Evolutionary conservation across 2,888 invertebrate genomes (phyloP).

Genomic region (Mythimna impura): DNA sequence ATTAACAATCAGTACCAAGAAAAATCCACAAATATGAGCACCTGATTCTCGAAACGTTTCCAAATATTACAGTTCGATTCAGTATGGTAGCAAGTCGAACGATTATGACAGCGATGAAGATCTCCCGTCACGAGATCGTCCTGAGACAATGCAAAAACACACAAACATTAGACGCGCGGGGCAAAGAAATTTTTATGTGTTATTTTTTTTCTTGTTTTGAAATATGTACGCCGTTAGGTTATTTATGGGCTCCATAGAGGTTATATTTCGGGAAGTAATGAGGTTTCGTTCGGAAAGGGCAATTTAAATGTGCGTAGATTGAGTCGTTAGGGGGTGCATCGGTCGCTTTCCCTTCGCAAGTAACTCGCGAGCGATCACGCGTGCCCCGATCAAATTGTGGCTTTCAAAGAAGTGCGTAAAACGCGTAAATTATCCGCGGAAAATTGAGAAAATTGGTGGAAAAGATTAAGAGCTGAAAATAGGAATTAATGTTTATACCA

Average conservation of each 20-base stretch:
- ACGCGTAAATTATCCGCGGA: slow-evolving; percentile 54
- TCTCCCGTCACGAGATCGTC: slow-evolving; percentile 44
- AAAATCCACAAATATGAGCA: no score
- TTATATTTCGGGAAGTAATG: slow-evolving; percentile 90
- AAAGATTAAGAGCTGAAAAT: slow-evolving; percentile 28
- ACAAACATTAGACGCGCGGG: slow-evolving; percentile 86
- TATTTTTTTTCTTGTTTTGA: slow-evolving; percentile 90
- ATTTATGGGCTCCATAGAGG: slow-evolving; percentile 90
- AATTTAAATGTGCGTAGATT: slow-evolving; percentile 90
- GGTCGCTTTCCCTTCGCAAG: slow-evolving; percentile 74
- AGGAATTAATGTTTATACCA: neutral
- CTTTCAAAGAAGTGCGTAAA: slow-evolving; percentile 63
- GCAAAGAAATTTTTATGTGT: slow-evolving; percentile 89
- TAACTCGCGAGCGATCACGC: slow-evolving; percentile 70
- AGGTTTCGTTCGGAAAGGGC: slow-evolving; percentile 90
- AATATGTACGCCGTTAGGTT: slow-evolving; percentile 90
- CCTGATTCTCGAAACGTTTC: neutral
- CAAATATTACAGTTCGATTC: neutral
- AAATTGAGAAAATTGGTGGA: slow-evolving; percentile 44
- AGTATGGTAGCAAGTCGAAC: no score
- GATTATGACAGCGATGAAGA: neutral
- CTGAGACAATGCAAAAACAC: slow-evolving; percentile 76
- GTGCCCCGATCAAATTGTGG: slow-evolving; percentile 68
- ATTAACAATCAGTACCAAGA: neutral
- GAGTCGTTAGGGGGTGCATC: slow-evolving; percentile 85